Base-by-base conservation (phyloP, 2,113 vertebrate genomes). In the Phasianus colchicus region DNA sequence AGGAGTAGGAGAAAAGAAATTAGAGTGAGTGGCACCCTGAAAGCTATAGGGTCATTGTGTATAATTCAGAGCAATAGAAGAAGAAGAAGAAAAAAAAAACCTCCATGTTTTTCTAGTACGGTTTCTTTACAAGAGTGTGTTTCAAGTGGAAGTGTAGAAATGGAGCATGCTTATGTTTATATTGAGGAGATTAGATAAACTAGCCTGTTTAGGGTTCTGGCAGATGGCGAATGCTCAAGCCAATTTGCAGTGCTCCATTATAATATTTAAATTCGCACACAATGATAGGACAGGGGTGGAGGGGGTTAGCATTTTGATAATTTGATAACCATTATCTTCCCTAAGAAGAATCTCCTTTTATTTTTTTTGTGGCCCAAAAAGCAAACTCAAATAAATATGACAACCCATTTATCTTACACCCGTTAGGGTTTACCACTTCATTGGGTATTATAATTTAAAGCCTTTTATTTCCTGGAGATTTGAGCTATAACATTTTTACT, bases 171-270 rank as follows among this genome's bases (percentile, higher is more conserved):
- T 98, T 97, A 96, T 97, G 94, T 97, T 99, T 98, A 98, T 98
- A 96, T 96, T 98, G 98, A 96, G 92, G 97, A 98, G 98, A 98
- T 98, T 98, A 98, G 98, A 99, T 98, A 98, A 98, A 99, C 97
- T 98, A 98, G 98, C 97, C 97, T 98, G 98, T 98, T 98, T 98
- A 97, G 98, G 97, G 97, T 98, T 98, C 95, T 98, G 98, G 98
- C 98, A 99, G 98, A 98, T 98, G 98, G 98, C 96, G 96, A 98
- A 97, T 97, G 96, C 97, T 98, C 97, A 98, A 98, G 98, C 98
- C 98, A 98, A 97, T 98, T 98, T 98, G 97, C 98, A 97, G 95
- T 95, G 96, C 93, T 92, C 97, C 93, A 97, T 98, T 97, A 94
- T 97, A 97, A 97, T 98, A 98, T 98, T 98, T 98, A 98, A 98